These are phyloP conservation scores for Cerastoderma edule DNA, from an alignment of 2,888 invertebrate genomes.

Conservation along the genomic window DNA sequence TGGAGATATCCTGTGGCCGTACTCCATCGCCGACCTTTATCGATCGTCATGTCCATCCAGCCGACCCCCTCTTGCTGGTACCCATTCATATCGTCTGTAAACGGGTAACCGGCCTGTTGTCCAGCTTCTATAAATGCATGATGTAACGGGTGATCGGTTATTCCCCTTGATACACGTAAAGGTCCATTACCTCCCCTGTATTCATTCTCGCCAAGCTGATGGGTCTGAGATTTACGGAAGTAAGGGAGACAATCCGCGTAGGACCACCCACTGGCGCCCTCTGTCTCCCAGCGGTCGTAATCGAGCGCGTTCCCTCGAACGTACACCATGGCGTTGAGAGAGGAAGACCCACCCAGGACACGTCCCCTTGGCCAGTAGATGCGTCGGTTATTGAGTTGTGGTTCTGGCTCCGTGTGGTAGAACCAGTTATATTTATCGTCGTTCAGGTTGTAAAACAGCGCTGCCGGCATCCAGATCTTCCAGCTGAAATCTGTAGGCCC, in stretches of 20 bases:
- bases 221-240: background rate
- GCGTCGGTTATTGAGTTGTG: background rate
- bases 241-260: background rate
- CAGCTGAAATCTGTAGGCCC: background rate
- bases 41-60: background rate
- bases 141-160: background rate
- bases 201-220: background rate
- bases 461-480: background rate
- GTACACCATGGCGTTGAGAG: background rate
- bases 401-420: background rate
- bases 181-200: background rate
- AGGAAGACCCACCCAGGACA: background rate
- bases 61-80: background rate
- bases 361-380: background rate
- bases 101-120: background rate
- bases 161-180: background rate
- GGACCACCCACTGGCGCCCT: background rate
- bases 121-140: background rate
- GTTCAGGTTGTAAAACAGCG: background rate
- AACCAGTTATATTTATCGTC: background rate
- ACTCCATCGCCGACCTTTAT: background rate
- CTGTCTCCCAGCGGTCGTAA: constrained; percentile 1
- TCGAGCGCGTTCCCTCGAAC: background rate
- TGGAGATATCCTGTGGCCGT: background rate
- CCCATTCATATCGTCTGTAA: constrained; percentile 2